Conservation (phyloP, 2,113 vertebrate genomes). For the Uropsilus gracilis region DNA sequence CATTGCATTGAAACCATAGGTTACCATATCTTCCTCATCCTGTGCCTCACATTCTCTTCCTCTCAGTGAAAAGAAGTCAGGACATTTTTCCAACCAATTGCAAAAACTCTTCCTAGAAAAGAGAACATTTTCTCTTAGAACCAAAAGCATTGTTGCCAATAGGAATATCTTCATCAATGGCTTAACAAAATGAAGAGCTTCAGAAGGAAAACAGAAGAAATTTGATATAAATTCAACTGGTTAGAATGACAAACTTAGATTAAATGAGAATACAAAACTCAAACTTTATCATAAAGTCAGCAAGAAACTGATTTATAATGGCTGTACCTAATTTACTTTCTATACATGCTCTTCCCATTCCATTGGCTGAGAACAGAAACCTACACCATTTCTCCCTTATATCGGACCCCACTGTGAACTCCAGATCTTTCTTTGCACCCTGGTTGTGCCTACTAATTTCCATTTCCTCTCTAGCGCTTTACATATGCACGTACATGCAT, state of each 20-base stretch:
- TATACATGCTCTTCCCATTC: rapidly evolving
- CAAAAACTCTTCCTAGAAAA: neutral
- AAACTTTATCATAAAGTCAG: neutral
- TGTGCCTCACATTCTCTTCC: neutral
- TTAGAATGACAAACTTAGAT: neutral
- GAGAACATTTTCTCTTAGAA: neutral
- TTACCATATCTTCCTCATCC: neutral
- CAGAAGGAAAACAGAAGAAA: neutral
- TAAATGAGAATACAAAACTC: neutral
- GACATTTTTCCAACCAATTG: neutral
- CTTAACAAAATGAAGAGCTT: neutral
- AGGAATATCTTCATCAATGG: neutral
- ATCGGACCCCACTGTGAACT: rapidly evolving
- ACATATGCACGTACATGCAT: neutral
- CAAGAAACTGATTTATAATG: no score
- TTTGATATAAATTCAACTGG: neutral
- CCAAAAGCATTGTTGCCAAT: neutral
- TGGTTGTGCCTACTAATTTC: neutral
- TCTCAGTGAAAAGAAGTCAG: neutral
- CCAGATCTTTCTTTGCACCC: rapidly evolving
- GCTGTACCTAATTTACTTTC: neutral
- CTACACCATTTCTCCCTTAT: neutral
- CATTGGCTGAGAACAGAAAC: neutral
- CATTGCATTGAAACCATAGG: neutral
- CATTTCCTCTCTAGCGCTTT: neutral